Evolutionary conservation across 1,140 invertebrate species (phyloP), one percentile per base, ranked within the genome.

Genomic region (Pemphigus obesinymphae): DNA sequence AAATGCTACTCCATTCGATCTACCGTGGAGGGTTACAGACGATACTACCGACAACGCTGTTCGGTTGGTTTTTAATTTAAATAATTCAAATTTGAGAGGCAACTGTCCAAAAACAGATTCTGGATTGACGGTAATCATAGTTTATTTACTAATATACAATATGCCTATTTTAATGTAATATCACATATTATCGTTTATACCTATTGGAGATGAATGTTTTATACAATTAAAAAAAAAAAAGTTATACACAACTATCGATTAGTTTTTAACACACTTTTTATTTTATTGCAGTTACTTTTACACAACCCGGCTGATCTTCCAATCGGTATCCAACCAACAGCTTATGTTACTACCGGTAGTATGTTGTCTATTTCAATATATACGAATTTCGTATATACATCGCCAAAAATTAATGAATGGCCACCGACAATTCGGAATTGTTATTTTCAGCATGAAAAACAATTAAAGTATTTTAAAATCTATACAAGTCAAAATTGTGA

Each of bases 391-490:
- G 26, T 78, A 29, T 63, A 31, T 2, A 17, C 75, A 5, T 80
- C 82, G 7, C 3, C 34, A 13, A 45, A 58, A 37, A 61, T 82
- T 8, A 37, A 37, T 5, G 40, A 66, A 13, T 85, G 84, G 84
- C 23, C 40, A 2, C 83, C 84, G 3, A 10, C 53, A 13, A 53
- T 81, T 61, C 75, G 84, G n/a, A 83, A 83, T 37, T 92, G 92
- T 83, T 92, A 89, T 86, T 91, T 92, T 63, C 88, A 88, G 70
- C 86, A 86, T n/a, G 92, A 92, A 84, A 88, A 90, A 34, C 87
- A 88, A 61, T 86, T 93, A 29, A 88, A 87, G 70, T 92, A 89
- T 85, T 93, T 90, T 84, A 89, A 90, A 78, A 82, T 86, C 11
- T 89, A 89, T 81, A 86, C 87, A 0, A 85, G 86, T 68, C 82